A percentile compares a stretch with the other conserved stretches of the same genome.
Evolutionary conservation across 2,113 vertebrate genomes (phyloP).

Genomic region (Synodontis membranacea): DNA sequence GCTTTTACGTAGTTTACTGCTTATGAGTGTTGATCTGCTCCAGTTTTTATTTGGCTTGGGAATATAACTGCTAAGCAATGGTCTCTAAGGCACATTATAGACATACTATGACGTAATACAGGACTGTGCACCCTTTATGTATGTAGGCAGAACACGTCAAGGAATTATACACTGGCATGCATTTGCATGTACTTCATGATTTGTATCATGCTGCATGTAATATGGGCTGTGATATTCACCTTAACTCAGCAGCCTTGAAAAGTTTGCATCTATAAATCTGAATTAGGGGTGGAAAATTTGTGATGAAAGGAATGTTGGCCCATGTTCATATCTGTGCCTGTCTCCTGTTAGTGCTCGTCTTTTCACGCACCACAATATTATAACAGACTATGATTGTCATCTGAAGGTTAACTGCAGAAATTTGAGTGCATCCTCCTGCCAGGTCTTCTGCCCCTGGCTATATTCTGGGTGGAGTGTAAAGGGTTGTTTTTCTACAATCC

Average conservation of each 20-base stretch:
- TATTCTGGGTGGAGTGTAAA: conserved; percentile 28
- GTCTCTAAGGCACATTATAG: not conserved
- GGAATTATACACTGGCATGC: not conserved
- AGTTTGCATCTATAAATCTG: not conserved
- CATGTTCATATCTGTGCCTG: not conserved
- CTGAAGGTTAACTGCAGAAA: not conserved
- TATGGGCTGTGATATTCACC: not conserved
- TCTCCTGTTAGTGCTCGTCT: conserved; percentile 11
- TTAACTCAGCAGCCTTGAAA: not conserved
- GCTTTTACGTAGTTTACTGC: conserved; percentile 39
- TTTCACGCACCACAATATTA: conserved; percentile 10
- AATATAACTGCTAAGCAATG: conserved; percentile 36
- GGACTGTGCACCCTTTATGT: not conserved
- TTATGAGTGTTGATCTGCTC: conserved; percentile 41
- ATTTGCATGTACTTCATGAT: not conserved
- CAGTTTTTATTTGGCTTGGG: conserved; percentile 42
- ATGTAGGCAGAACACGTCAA: not conserved
- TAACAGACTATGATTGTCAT: not conserved
- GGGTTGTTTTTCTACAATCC: conserved; percentile 14
- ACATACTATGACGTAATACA: not conserved
- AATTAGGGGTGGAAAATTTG: not conserved
- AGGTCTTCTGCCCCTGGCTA: conserved; percentile 47
- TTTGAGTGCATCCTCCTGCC: conserved; percentile 23
- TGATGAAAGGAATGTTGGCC: conserved; percentile 10
- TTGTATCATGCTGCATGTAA: not conserved